phyloP scores from a whole-genome alignment of 2,113 vertebrate species.

The Sialia sialis region DNA sequence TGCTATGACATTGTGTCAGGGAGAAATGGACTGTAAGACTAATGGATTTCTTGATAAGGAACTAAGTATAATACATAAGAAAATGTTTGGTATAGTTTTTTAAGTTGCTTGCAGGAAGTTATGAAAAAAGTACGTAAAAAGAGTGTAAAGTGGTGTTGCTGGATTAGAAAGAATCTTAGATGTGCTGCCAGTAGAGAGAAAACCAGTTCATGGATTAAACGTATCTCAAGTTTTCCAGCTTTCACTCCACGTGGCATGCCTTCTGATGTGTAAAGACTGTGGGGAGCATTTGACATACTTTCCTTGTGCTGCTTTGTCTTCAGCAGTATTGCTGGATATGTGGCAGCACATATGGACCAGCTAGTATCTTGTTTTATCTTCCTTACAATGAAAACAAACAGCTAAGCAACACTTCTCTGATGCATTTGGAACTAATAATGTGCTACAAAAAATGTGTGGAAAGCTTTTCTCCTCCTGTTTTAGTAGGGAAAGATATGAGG shows the following conservation, averaged over 20 bases:
- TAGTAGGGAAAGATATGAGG: background rate
- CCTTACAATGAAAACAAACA: background rate
- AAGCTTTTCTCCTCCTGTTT: background rate
- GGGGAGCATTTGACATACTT: background rate
- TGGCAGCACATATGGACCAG: constrained; percentile 21
- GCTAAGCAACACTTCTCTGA: background rate
- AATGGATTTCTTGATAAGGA: background rate
- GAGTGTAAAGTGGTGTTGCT: background rate
- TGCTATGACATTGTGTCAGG: background rate
- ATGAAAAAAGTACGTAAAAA: background rate
- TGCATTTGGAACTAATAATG: background rate
- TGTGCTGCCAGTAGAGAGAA: background rate
- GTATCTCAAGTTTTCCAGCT: background rate
- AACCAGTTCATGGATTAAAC: background rate
- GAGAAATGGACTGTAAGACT: background rate
- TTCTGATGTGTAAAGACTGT: constrained; percentile 22
- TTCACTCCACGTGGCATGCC: constrained; percentile 17
- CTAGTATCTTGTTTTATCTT: background rate
- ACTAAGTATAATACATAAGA: background rate
- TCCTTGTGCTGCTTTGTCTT: background rate
- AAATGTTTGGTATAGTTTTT: background rate
- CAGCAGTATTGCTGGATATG: background rate
- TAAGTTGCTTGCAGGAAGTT: background rate
- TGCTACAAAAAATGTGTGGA: background rate
- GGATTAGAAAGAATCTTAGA: background rate